Base-by-base conservation (phyloP, 2,888 invertebrate genomes). In the Cynaeus angustus region DNA sequence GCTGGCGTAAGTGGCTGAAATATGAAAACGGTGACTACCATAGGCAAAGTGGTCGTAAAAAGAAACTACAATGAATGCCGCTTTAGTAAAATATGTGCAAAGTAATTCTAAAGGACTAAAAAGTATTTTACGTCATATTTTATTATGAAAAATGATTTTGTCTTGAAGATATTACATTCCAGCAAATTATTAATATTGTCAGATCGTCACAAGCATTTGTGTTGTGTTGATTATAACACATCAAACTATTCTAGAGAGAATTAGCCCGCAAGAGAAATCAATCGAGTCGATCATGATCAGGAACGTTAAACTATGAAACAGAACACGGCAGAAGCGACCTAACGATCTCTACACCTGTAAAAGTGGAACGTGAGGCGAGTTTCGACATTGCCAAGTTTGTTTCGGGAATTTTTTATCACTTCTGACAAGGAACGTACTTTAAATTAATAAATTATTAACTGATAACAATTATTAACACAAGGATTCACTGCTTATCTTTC, bases 61-160 rank as follows among this genome's bases (percentile, higher is more conserved):
- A 68, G 68, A 64, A 71, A 72, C 70, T 64, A 68, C 74, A 72
- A 72, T 71, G 72, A 74, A 74, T 71, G 72, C 64, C 72, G 62
- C 70, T 74, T 68, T 72, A 45, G 71, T 59, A 66, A 74, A 72
- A 74, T 74, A 74, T 74, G 74, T 68, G 68, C 65, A 66, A 72
- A 72, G 72, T 74, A 72, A 74, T 74, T 74, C 67, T 68, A 70
- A 74, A 33, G 64, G 62, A 38, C 45, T 52, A 26, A 38, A 37
- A 30, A 50, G 30, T 37, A 67, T 61, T 70, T 55, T 45, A 4
- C 30, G n/a, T 37, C 41, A 66, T 55, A 70, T 62, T 62, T 66
- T 28, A 50, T 37, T 9, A 10, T 59, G 46, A 65, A 64, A 68
- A 64, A 68, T 67, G 59, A 53, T 52, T 52, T 12, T 38, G 9